A percentile compares a stretch with the other conserved stretches of the same genome.
Evolutionary conservation across 2,797 vertebrate species (phyloP).

Genomic region (Hydrophis major): DNA sequence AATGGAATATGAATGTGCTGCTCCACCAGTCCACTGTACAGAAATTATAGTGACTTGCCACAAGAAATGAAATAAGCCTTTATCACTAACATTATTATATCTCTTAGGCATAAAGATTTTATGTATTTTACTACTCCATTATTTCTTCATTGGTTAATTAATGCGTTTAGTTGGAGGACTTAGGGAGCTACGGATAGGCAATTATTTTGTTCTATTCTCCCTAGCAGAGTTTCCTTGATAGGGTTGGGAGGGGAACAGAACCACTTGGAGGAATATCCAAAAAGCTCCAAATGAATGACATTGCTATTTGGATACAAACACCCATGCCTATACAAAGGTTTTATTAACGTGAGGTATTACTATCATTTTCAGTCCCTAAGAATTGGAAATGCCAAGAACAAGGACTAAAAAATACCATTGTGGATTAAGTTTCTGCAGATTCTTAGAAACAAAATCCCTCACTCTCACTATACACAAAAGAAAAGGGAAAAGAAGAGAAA

Average conservation of each 20-base stretch:
- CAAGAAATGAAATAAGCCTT: not conserved
- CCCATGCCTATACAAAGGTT: not conserved
- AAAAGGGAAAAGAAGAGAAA: not conserved
- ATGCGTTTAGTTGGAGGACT: not conserved
- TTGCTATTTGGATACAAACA: not conserved
- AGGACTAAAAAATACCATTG: not conserved
- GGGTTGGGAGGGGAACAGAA: not conserved
- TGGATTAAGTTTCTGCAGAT: not conserved
- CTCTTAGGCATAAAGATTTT: not conserved
- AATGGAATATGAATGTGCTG: not conserved
- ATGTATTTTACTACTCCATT: not conserved
- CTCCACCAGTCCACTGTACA: not conserved
- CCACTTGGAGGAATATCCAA: not conserved
- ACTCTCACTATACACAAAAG: not conserved
- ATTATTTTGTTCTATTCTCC: not conserved
- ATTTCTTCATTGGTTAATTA: not conserved
- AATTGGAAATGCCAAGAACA: not conserved
- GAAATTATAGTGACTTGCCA: not conserved
- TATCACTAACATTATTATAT: not conserved
- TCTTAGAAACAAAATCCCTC: not conserved
- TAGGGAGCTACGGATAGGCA: not conserved
- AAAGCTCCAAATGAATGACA: not conserved
- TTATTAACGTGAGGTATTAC: not conserved
- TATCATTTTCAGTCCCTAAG: not conserved
- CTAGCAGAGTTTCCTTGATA: not conserved